phyloP scores from a whole-genome alignment of 2,113 vertebrate genomes.

The Myxocyprinus asiaticus region DNA sequence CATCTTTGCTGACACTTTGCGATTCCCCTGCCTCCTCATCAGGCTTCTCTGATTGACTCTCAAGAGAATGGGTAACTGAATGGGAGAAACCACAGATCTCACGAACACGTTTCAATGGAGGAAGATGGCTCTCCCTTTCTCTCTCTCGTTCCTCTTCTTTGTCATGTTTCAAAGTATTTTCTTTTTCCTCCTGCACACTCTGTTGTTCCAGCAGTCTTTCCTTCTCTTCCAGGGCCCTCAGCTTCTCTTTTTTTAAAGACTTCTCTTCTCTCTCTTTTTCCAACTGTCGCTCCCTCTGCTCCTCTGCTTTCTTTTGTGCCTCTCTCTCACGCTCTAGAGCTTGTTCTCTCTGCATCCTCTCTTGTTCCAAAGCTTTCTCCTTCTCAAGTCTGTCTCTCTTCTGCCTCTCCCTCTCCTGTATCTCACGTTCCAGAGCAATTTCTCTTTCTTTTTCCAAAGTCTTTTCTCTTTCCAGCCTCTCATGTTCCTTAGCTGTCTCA shows the following conservation, averaged over 20 bases:
- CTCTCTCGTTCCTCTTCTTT: slow-evolving; percentile 44
- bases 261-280: slow-evolving; percentile 4
- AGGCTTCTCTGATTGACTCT: slow-evolving; percentile 52
- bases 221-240: not conserved
- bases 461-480: slow-evolving; percentile 40
- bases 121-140: slow-evolving; percentile 62
- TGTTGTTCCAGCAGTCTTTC: not conserved
- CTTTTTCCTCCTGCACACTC: slow-evolving; percentile 9
- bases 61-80: slow-evolving; percentile 55
- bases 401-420: slow-evolving; percentile 16
- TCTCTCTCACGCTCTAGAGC: slow-evolving; percentile 52
- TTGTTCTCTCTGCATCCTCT: slow-evolving; percentile 12
- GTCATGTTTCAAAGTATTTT: slow-evolving; percentile 37
- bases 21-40: slow-evolving; percentile 51
- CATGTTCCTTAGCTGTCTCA: slow-evolving; percentile 2
- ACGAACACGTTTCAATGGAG: slow-evolving; percentile 63
- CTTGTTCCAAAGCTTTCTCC: slow-evolving; percentile 43
- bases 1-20: slow-evolving; percentile 47
- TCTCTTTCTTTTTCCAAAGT: not conserved
- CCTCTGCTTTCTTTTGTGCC: slow-evolving; percentile 1
- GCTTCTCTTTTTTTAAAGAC: slow-evolving; percentile 10
- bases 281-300: slow-evolving; percentile 45
- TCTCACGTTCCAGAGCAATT: not conserved
- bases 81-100: slow-evolving; percentile 59
- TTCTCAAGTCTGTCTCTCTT: slow-evolving; percentile 39